These are phyloP conservation scores for Teleogryllus oceanicus DNA, from an alignment of 2,888 invertebrate species.

Conservation along the genomic window DNA sequence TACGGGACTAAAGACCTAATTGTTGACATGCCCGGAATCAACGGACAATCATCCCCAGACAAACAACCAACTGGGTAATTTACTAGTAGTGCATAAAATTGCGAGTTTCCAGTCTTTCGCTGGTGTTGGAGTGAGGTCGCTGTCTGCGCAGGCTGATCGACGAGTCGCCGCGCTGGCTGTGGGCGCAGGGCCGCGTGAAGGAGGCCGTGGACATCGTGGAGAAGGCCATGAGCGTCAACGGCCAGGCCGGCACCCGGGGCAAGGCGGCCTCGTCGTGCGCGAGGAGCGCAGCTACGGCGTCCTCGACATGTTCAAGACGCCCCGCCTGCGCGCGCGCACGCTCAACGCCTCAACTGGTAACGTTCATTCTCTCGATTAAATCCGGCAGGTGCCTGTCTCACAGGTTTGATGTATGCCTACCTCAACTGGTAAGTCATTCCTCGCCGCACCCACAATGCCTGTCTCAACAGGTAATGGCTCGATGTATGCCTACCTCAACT, in stretches of 20 bases:
- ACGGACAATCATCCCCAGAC: too few species aligned
- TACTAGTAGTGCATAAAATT: not conserved
- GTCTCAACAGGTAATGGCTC: too few species aligned
- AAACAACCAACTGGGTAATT: not conserved
- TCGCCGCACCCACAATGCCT: too few species aligned
- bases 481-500: too few species aligned
- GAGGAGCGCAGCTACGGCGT: slow-evolving; percentile 57
- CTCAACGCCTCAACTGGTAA: slow-evolving; percentile 74
- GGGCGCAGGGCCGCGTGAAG: slow-evolving; percentile 72
- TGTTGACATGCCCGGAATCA: too few species aligned
- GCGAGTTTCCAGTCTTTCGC: not conserved
- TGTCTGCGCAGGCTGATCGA: slow-evolving; percentile 68
- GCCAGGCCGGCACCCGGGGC: slow-evolving; percentile 56
- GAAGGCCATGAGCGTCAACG: slow-evolving; percentile 72
- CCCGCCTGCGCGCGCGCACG: slow-evolving; percentile 73
- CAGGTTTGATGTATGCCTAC: too few species aligned
- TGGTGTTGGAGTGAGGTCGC: not conserved
- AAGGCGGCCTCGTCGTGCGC: slow-evolving; percentile 51
- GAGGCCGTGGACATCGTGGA: slow-evolving; percentile 73
- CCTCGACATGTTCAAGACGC: slow-evolving; percentile 73
- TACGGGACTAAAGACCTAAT: too few species aligned
- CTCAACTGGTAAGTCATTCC: too few species aligned
- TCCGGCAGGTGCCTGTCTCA: too few species aligned
- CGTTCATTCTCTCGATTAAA: too few species aligned
- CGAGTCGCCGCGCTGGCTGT: slow-evolving; percentile 84